Conservation (phyloP, 2,113 vertebrate species). For the Coreoperca whiteheadi region DNA sequence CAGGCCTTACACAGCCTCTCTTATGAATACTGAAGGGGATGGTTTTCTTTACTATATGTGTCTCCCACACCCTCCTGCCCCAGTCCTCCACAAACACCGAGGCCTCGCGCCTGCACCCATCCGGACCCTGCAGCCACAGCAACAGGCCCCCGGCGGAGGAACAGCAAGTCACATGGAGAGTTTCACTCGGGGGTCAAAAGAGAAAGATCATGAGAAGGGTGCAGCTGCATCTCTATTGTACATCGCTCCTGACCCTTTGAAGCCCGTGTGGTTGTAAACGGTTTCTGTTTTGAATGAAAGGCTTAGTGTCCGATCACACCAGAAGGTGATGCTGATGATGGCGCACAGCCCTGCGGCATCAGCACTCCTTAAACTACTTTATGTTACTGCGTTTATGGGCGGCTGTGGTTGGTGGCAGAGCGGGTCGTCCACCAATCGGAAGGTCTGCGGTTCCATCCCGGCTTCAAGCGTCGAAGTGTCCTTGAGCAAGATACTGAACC, state of each 20-base stretch:
- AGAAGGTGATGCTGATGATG: neutral
- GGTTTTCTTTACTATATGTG: slow-evolving; percentile 86
- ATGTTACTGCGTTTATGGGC: no score
- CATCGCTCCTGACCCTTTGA: neutral
- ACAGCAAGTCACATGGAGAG: slow-evolving; percentile 35
- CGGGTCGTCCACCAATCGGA: no score
- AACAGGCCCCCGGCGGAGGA: slow-evolving; percentile 12
- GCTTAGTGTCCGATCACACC: neutral
- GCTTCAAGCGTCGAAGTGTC: no score
- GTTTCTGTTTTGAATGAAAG: neutral
- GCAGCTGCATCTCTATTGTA: neutral
- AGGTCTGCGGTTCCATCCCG: no score
- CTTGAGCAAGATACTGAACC: no score
- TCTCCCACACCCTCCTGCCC: slow-evolving; percentile 86
- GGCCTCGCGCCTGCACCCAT: slow-evolving; percentile 77
- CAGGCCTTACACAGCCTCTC: slow-evolving; percentile 85
- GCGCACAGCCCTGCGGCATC: no score
- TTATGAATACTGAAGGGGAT: slow-evolving; percentile 84
- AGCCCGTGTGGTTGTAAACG: neutral
- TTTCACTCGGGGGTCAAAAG: slow-evolving; percentile 33
- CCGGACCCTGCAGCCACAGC: slow-evolving; percentile 82
- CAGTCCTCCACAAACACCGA: slow-evolving; percentile 86
- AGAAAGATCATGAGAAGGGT: neutral
- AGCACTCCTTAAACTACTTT: no score
- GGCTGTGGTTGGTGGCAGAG: no score